These are phyloP conservation scores for Lasioglossum vierecki DNA, from an alignment of 2,888 invertebrate genomes.

Conservation along the genomic window DNA sequence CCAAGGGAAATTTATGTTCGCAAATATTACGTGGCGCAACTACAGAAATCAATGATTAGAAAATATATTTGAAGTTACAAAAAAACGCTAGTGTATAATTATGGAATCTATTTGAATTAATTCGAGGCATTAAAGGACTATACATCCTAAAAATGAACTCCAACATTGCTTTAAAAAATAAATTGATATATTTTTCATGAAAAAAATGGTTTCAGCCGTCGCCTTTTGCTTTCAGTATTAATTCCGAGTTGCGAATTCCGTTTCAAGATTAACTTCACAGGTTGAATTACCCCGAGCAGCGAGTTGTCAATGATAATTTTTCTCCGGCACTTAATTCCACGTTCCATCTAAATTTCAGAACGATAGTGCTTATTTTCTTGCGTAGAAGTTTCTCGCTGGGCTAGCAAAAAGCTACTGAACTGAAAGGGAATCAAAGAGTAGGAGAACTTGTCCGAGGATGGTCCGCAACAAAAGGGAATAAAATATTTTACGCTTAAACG, in stretches of 20 bases:
- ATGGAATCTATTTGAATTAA: too few species aligned
- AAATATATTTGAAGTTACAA: neutral
- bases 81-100: too few species aligned
- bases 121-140: too few species aligned
- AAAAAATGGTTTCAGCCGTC: neutral
- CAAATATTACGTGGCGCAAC: neutral
- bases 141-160: too few species aligned
- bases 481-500: constrained; percentile 3
- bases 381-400: neutral
- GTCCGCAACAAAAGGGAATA: neutral
- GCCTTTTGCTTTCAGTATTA: neutral
- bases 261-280: neutral
- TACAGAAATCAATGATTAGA: neutral
- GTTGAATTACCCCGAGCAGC: neutral
- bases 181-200: neutral
- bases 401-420: neutral
- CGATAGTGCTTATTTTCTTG: constrained; percentile 10
- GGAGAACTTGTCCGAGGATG: neutral
- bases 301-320: constrained; percentile 1
- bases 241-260: neutral
- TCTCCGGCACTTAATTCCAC: neutral
- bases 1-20: neutral
- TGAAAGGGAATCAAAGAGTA: constrained; percentile 14
- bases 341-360: constrained; percentile 12
- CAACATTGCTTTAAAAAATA: too few species aligned